Evolutionary conservation across 2,888 invertebrate genomes (phyloP), one percentile per base, ranked within the genome.

Genomic region (Ochropleura plecta): DNA sequence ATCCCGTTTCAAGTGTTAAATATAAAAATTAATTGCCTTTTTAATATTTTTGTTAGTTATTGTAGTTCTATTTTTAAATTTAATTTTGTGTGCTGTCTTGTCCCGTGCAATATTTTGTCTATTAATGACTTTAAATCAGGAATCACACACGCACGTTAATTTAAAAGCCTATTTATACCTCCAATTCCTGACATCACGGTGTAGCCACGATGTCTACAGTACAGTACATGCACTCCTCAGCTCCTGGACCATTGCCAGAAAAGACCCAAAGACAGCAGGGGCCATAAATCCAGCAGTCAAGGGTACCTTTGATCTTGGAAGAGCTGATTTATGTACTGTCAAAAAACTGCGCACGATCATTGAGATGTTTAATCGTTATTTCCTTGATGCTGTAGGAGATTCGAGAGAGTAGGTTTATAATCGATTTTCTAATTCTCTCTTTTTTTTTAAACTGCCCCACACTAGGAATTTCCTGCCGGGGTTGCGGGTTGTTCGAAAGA

Each of bases 241-340:
- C 20, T 62, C 42, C 73, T 86, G 88, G 86, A 80, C 4, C 8
- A 0, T 3, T 71, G 86, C 86, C 88, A 88, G 66, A 51, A 74
- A 14, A 42, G 42, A 42, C 48, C 64, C 44, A 60, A 73, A 83
- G 67, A 78, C 81, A 86, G 44, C 44, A 76, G 75, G 44, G 60
- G 65, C 78, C 68, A 73, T 84, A 88, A 84, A 85, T 77, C 73
- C 79, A 74, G 44, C 55, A 65, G 46, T 57, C 88, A 86, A 88
- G 87, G 79, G 74, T 83, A 77, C 68, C 86, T 88, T 86, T 87
- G 88, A 88, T 88, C 85, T 87, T 65, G 30, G 65, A 78, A 69
- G 20, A 76, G 40, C 73, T 77, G 80, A 88, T 85, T 84, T 86
- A 87, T 84, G 60, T 63, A 62, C 68, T 78, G 82, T 76, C 73